Evolutionary conservation across 2,113 vertebrate genomes (phyloP).

Genomic region (human (Homo sapiens)): GRCh38 chr3:137920001-137920500

Average conservation of each 20-base stretch:
- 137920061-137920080: neutral
- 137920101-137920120: constrained; percentile 12
- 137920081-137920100: neutral
- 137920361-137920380: constrained; percentile 89
- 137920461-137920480: constrained; percentile 90
- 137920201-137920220: constrained; percentile 51
- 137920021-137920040: neutral
- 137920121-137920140: neutral
- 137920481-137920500: constrained; percentile 76
- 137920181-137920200: neutral
- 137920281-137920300: constrained; percentile 85
- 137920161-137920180: neutral
- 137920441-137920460: constrained; percentile 88
- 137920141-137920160: constrained; percentile 58
- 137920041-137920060: neutral
- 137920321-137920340: constrained; percentile 85
- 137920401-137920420: constrained; percentile 88
- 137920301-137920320: constrained; percentile 61
- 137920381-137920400: constrained; percentile 86
- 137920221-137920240: constrained; percentile 34
- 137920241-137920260: constrained; percentile 66
- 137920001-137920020: neutral
- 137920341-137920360: constrained; percentile 90
- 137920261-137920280: constrained; percentile 83
- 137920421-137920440: constrained; percentile 90